Evolutionary conservation across 2,888 invertebrate species (phyloP), one percentile per base, ranked within the genome.

Genomic region (Gastracanthus pulcherrimus): DNA sequence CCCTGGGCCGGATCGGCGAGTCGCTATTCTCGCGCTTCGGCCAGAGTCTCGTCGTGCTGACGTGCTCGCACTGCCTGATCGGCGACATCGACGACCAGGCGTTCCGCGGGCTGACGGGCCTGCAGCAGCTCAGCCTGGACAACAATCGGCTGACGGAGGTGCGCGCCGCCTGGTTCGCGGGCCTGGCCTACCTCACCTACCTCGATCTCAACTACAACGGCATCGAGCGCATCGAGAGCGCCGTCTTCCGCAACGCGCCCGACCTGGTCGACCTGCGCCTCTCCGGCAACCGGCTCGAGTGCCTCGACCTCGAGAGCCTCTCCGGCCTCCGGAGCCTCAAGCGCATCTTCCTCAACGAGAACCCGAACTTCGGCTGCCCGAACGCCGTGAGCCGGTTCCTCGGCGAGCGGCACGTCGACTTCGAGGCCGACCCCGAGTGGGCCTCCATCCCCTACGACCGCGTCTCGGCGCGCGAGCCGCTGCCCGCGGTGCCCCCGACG

Each of bases 201-300:
- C 84, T 91, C 6, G 90, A 91, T 76, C 60, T 91, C 11, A 91
- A 89, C 74, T 88, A 89, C 82, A 91, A 91, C 67, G 62, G 84
- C 9, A 89, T 91, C 75, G 83, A 84, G 2, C 80, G 77, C 0
- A 89, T 91, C 75, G 91, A 91, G 3, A 84, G 87, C 31, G 88
- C 83, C 0, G 89, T 90, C 7, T 91, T 88, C 67, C 70, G 76
- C 41, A 87, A 87, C 69, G 36, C 88, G 3, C 89, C 89, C 3
- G 84, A 80, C 13, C 86, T 91, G 38, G 86, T 88, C 0, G 91
- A 91, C 29, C 67, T 91, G 1, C 85, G 91, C 13, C 80, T 91
- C 11, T 90, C 91, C 1, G 91, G 91, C 7, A 91, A 91, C 82
- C 86, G 81, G n/a, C 81, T 91, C 3, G 82, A 87, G 51, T 91